phyloP scores from a whole-genome alignment of 53 echinoderm and acorn worm genomes.

The Zoroaster sp. region DNA sequence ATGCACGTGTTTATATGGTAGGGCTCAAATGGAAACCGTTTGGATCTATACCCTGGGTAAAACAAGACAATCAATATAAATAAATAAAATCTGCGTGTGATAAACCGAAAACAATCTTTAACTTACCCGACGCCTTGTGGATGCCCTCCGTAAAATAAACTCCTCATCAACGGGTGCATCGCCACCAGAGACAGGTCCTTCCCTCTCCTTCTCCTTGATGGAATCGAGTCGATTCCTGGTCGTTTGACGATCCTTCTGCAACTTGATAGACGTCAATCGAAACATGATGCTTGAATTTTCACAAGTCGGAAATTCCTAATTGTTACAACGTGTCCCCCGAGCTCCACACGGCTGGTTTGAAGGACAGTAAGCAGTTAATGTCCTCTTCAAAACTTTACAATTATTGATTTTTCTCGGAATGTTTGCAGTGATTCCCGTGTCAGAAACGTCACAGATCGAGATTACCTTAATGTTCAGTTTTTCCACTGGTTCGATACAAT shows the following conservation, averaged over 20 bases:
- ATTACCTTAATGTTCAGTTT: background rate
- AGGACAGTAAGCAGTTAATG: background rate
- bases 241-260: constrained; percentile 20
- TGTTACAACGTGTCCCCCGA: background rate
- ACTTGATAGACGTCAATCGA: constrained; percentile 26
- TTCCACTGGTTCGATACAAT: background rate
- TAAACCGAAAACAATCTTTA: background rate
- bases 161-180: constrained; percentile 45
- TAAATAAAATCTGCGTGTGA: too few relatives aligned
- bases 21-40: too few relatives aligned
- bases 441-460: background rate
- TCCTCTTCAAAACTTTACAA: background rate
- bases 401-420: background rate
- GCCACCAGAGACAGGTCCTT: background rate
- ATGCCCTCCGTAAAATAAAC: constrained; percentile 34
- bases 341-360: background rate
- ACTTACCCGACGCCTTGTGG: constrained; percentile 48
- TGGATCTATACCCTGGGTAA: too few relatives aligned
- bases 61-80: too few relatives aligned
- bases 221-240: constrained; percentile 28
- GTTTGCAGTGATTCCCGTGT: background rate
- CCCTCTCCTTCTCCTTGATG: constrained; percentile 31
- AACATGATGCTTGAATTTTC: constrained; percentile 22
- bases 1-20: too few relatives aligned
- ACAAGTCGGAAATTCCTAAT: too few relatives aligned